Base-by-base conservation (phyloP, 2,113 vertebrate genomes). In the Diglossa brunneiventris region DNA sequence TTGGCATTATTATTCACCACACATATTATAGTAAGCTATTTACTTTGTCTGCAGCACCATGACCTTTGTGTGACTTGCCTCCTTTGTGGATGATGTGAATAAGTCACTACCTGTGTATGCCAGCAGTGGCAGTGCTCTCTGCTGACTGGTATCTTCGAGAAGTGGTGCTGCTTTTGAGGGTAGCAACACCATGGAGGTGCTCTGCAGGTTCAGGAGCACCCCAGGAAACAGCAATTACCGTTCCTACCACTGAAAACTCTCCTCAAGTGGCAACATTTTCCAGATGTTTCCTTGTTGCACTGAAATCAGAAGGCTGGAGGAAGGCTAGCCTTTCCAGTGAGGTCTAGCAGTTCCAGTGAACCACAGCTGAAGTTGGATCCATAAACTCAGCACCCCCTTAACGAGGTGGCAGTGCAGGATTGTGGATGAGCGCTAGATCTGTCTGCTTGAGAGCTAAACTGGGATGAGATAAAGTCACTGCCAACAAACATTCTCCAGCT, bases 141-240 rank as follows among this genome's bases (percentile, higher is more conserved):
- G n/a, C 46, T 68, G 61, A 35, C 39, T 13, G 49, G 28, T 21
- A 22, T 11, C 26, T 66, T 86, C 23, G 27, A 0, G 1, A 13
- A 69, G 4, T 0, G 0, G 15, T 0, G 0, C 16, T 84, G 47
- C 15, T 47, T 84, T 44, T 44, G 2, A 14, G 27, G 26, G 22
- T 21, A 58, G 37, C 23, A 63, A 42, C 28, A 68, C 22, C 39
- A 64, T 62, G 27, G 47, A 37, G 15, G 4, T 83, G 26, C 13
- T 73, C 31, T 56, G 58, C 35, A 89, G 64, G 21, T 81, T 72
- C 44, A 78, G 61, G 39, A 89, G 8, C 74, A 64, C 19, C 17
- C 9, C 24, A 77, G 81, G 44, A 44, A 81, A 52, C 7, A 68
- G 30, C 16, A 35, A 4, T 69, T 3, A 2, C 0, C 0, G 63